Percentiles rank a stretch among this genome's conserved stretches.
Evolutionary conservation across 1,140 invertebrate genomes (phyloP).

Genomic region (Drosophila insularis): DNA sequence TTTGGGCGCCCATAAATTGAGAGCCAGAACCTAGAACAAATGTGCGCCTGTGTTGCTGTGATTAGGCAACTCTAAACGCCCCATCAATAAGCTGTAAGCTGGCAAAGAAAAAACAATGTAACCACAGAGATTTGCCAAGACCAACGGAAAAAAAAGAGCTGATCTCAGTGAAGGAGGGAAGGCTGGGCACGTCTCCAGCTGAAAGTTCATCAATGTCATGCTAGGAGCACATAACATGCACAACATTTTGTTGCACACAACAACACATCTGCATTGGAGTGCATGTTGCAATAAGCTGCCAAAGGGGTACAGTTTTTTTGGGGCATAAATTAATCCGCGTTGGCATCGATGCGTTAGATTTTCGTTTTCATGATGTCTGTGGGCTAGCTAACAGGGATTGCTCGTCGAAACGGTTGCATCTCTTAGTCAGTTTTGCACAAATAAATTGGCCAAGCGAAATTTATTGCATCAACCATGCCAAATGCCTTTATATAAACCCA

Average conservation of each 20-base stretch:
- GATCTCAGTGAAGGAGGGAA: neutral
- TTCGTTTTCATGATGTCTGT: slow-evolving; percentile 54
- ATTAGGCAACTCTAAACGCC: slow-evolving; percentile 68
- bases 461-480: slow-evolving; percentile 75
- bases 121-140: slow-evolving; percentile 27
- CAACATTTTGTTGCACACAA: slow-evolving; percentile 60
- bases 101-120: slow-evolving; percentile 20
- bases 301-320: slow-evolving; percentile 28
- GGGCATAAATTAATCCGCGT: slow-evolving; percentile 73
- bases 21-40: slow-evolving; percentile 35
- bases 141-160: neutral
- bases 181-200: slow-evolving; percentile 43
- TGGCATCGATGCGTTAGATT: slow-evolving; percentile 69
- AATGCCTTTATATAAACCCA: slow-evolving; percentile 64
- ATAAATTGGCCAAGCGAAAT: slow-evolving; percentile 72
- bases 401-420: slow-evolving; percentile 41
- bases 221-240: slow-evolving; percentile 27
- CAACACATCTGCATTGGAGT: slow-evolving; percentile 34
- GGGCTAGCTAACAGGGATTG: slow-evolving; percentile 50
- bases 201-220: slow-evolving; percentile 78
- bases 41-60: slow-evolving; percentile 48
- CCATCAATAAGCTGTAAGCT: slow-evolving; percentile 39
- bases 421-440: slow-evolving; percentile 66
- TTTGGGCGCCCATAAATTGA: slow-evolving; percentile 70
- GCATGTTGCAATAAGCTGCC: slow-evolving; percentile 63